These are phyloP conservation scores for Aporrectodea caliginosa DNA, from an alignment of 1,140 invertebrate genomes.

Conservation along the genomic window DNA sequence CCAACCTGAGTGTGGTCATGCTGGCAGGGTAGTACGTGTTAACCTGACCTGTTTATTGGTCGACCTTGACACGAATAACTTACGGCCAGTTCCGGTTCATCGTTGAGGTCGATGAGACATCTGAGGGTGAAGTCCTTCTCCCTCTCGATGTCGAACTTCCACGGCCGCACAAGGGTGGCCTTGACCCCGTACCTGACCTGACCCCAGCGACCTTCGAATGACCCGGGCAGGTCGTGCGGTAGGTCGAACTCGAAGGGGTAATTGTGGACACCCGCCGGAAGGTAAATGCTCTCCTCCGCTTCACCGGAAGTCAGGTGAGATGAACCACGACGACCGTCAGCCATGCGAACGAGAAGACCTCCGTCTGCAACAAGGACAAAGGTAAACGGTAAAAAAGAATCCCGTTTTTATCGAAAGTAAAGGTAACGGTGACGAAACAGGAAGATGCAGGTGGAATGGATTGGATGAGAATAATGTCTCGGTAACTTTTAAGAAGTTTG, in stretches of 20 bases:
- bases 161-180: conserved; percentile 52
- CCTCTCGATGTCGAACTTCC: conserved; percentile 41
- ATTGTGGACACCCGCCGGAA: conserved; percentile 49
- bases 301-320: not conserved
- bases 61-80: too few relatives aligned
- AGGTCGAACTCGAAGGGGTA: conserved; percentile 58
- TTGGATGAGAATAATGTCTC: too few relatives aligned
- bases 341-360: not conserved
- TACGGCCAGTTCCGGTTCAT: conserved; percentile 34
- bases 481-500: too few relatives aligned
- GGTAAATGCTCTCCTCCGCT: conserved; percentile 11
- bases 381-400: not conserved
- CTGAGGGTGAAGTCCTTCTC: conserved; percentile 46
- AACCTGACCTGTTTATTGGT: too few relatives aligned
- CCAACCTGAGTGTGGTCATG: too few relatives aligned
- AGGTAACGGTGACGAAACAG: too few relatives aligned
- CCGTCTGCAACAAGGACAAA: not conserved
- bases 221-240: conserved; percentile 55
- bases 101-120: conserved; percentile 47
- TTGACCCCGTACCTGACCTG: conserved; percentile 57
- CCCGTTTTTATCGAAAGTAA: too few relatives aligned
- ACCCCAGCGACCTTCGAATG: conserved; percentile 57
- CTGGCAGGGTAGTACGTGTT: too few relatives aligned
- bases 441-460: too few relatives aligned
- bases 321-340: not conserved